A percentile compares a stretch with the other conserved stretches of the same genome.
phyloP scores from a whole-genome alignment of 2,113 vertebrate genomes.

The Psilopogon haemacephalus region DNA sequence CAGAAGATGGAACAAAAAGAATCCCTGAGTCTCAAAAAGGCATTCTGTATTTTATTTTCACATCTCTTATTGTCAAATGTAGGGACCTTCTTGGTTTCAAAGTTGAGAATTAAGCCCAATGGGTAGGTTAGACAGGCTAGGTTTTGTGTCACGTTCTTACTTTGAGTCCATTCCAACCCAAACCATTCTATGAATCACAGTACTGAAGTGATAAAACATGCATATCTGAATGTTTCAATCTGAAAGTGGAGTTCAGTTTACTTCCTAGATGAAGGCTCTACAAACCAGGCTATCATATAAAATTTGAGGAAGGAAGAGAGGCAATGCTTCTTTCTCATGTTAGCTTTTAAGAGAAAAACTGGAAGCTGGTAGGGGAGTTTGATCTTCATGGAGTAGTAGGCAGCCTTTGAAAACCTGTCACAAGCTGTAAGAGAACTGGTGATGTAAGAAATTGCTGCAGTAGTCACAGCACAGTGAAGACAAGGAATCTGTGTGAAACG shows the following conservation, averaged over 20 bases:
- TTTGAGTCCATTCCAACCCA: too few species aligned
- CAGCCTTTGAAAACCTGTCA: conserved; percentile 1
- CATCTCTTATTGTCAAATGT: neutral
- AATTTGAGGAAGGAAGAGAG: neutral
- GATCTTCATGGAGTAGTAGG: neutral
- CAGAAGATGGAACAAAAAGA: neutral
- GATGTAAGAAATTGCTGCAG: neutral
- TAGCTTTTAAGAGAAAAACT: neutral
- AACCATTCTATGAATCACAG: neutral
- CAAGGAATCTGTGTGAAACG: neutral
- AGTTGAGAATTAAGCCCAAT: neutral
- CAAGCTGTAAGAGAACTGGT: neutral
- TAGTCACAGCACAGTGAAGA: neutral
- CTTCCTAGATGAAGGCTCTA: neutral
- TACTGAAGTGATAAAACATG: neutral
- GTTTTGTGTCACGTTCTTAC: too few species aligned
- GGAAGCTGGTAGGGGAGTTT: neutral
- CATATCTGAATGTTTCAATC: neutral
- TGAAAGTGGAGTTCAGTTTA: neutral
- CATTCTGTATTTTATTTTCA: neutral
- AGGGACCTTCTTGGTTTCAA: neutral
- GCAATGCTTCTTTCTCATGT: neutral
- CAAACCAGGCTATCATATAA: neutral
- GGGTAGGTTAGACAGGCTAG: neutral
- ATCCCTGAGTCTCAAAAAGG: neutral